Evolutionary conservation across 2,888 invertebrate genomes (phyloP), one percentile per base, ranked within the genome.

Genomic region (Carpatolechia fugitivella): DNA sequence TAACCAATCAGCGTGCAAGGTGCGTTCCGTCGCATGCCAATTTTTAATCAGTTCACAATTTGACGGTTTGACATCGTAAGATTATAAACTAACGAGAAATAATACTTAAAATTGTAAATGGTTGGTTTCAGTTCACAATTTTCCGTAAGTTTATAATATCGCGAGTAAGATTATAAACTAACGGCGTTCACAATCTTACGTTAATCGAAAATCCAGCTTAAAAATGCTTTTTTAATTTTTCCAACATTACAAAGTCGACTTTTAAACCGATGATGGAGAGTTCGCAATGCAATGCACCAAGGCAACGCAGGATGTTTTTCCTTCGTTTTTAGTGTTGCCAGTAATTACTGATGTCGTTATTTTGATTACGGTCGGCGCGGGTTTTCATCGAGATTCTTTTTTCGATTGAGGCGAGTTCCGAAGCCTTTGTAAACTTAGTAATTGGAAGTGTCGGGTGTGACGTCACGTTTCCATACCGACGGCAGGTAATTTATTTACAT

Each of bases 261-360:
- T 8, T 18, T 8, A 18, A 24, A 6, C 24, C 40, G 8, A 18
- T 10, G 40, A 16, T 14, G 16, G 8, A 40, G 16, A 10, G 40
- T 18, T 16, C 2, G 8, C 5, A 40, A 40, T 40, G 7, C 18
- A 18, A 1, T 6, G 10, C n/a, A n/a, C n/a, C 5, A 40, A 40
- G 14, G 7, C 18, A 18, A 1, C 1, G 10, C 24, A 24, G 24
- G 6, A 24, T 24, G 24, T 24, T 24, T 24, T 24, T 24, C 24
- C 6, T 24, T 24, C 6, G 3, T 18, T 40, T 40, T 10, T 14
- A 18, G 40, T 40, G 16, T 7, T 10, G 18, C 16, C 52, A 57
- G 60, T 64, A 64, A 65, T 64, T 63, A 63, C 56, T 59, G 57
- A 59, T 57, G 57, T 59, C 51, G 62, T 63, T 64, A 65, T 64